A percentile compares a stretch with the other conserved stretches of the same genome.
Conservation (phyloP, 2,888 invertebrate genomes). For the Drosophila differens region DNA sequence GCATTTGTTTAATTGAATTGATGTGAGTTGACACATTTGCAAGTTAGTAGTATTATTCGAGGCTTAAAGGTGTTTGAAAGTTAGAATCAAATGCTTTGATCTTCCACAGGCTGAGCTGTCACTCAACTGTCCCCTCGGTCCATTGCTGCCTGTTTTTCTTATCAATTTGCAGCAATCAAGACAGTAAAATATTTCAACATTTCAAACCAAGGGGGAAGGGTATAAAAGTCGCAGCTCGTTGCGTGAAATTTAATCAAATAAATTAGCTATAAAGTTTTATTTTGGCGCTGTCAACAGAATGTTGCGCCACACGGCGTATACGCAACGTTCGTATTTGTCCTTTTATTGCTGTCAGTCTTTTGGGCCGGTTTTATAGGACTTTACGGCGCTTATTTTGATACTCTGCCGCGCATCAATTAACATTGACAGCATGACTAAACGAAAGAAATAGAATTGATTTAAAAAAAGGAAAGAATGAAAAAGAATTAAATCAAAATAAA, state of each 20-base stretch:
- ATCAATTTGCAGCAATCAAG: constrained; percentile 68
- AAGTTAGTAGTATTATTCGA: constrained; percentile 12
- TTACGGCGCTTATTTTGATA: constrained; percentile 43
- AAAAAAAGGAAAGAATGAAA: not conserved
- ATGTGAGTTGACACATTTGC: constrained; percentile 52
- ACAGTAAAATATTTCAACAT: constrained; percentile 53
- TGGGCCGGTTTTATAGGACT: constrained; percentile 39
- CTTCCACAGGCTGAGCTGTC: constrained; percentile 14
- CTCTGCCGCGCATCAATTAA: constrained; percentile 70
- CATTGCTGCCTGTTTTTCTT: constrained; percentile 56
- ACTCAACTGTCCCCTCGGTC: constrained; percentile 25
- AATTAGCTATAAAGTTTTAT: constrained; percentile 81
- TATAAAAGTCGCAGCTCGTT: constrained; percentile 26
- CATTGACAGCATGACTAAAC: constrained; percentile 65
- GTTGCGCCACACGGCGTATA: constrained; percentile 56
- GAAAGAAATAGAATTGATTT: constrained; percentile 42
- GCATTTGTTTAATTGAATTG: constrained; percentile 73
- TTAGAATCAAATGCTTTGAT: constrained; percentile 22
- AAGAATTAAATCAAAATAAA: constrained; percentile 5
- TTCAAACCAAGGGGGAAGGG: constrained; percentile 1
- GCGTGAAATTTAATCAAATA: constrained; percentile 78
- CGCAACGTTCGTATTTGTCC: constrained; percentile 39
- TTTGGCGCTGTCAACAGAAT: constrained; percentile 60
- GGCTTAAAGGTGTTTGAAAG: constrained; percentile 7
- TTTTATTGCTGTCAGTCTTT: constrained; percentile 68